Conservation (phyloP, 2,888 invertebrate genomes). For the Leptopilina myrica region DNA sequence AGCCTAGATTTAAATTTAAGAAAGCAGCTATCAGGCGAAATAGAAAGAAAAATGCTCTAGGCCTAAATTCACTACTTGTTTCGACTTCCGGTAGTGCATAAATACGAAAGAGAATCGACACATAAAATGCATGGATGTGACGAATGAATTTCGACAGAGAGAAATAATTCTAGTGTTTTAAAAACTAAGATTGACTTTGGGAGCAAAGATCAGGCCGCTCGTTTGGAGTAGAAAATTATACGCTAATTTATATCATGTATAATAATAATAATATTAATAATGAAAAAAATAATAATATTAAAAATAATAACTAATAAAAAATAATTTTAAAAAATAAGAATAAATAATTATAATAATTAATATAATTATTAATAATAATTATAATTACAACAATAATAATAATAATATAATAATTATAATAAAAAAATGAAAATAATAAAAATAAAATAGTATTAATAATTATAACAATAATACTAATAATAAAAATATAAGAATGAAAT, state of each 20-base stretch:
- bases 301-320: no score
- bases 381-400: background rate
- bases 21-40: conserved; percentile 4
- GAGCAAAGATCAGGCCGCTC: conserved; percentile 49
- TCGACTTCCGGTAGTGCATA: conserved; percentile 30
- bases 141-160: conserved; percentile 26
- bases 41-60: background rate
- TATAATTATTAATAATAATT: conserved; percentile 6
- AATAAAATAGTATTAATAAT: background rate
- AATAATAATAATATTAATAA: conserved; percentile 11
- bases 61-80: conserved; percentile 38
- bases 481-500: background rate
- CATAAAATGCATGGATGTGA: conserved; percentile 25
- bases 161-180: conserved; percentile 31
- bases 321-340: no score
- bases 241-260: conserved; percentile 38
- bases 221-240: conserved; percentile 42
- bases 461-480: background rate
- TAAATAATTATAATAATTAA: background rate
- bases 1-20: conserved; percentile 27
- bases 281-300: background rate
- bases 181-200: conserved; percentile 48
- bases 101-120: conserved; percentile 34
- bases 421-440: background rate
- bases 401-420: background rate